A percentile compares a stretch with the other conserved stretches of the same genome.
These are phyloP conservation scores for Alouatta palliata DNA, from an alignment of 2,113 vertebrate genomes.

Conservation along the genomic window DNA sequence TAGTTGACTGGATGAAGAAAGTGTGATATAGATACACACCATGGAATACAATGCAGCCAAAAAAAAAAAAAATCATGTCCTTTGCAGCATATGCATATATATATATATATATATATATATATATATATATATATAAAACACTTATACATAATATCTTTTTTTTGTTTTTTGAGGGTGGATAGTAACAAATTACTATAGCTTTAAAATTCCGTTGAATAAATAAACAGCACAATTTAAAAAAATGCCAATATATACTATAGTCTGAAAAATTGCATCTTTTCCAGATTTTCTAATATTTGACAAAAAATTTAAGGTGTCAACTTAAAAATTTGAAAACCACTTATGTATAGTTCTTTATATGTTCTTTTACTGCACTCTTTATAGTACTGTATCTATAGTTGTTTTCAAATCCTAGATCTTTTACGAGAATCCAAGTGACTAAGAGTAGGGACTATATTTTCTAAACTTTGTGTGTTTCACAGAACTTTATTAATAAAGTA, in stretches of 20 bases:
- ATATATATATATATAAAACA: background rate
- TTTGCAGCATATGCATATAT: background rate
- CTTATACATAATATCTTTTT: background rate
- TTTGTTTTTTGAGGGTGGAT: background rate
- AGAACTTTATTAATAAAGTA: slow-evolving; percentile 9
- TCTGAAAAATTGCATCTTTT: background rate
- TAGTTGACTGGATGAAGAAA: too few relatives aligned
- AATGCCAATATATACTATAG: background rate
- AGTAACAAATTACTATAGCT: background rate
- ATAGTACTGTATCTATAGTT: background rate
- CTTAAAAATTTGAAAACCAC: background rate
- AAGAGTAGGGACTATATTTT: background rate
- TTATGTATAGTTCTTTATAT: background rate
- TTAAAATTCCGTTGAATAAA: background rate
- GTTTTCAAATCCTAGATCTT: background rate
- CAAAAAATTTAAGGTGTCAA: background rate
- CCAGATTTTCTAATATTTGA: background rate
- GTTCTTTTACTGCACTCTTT: background rate
- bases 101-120: background rate
- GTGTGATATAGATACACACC: too few relatives aligned
- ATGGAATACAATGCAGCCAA: too few relatives aligned
- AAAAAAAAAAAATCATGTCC: too few relatives aligned
- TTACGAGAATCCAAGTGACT: background rate
- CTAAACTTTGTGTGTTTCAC: background rate
- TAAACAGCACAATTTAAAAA: background rate